Percentiles rank a stretch among this genome's conserved stretches.
Evolutionary conservation across 2,113 vertebrate genomes (phyloP).

Genomic region (Glareola pratincola): DNA sequence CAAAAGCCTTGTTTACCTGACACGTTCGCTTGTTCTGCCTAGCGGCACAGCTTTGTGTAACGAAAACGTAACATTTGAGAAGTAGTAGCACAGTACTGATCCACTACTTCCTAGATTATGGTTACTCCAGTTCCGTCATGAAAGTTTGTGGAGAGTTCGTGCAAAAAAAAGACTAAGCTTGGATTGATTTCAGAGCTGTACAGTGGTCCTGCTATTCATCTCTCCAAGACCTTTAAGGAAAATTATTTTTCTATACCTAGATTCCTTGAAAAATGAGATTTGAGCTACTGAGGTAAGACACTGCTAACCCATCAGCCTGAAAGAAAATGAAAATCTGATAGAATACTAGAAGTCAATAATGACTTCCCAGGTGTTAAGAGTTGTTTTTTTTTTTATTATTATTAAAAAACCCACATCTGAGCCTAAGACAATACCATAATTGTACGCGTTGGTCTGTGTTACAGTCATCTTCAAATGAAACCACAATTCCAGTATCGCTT

Average conservation of each 20-base stretch:
- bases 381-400: background rate
- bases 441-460: background rate
- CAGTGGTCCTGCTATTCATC: constrained; percentile 73
- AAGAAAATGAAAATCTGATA: constrained; percentile 35
- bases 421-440: background rate
- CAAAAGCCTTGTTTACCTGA: background rate
- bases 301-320: background rate
- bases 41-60: background rate
- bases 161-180: constrained; percentile 80
- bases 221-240: constrained; percentile 56
- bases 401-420: background rate
- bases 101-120: background rate
- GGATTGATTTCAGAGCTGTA: constrained; percentile 71
- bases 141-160: constrained; percentile 64
- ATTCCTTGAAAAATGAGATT: background rate
- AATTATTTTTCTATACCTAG: background rate
- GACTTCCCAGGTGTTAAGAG: constrained; percentile 1
- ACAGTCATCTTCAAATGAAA: background rate
- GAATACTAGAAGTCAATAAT: background rate
- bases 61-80: background rate
- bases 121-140: background rate
- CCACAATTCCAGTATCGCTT: background rate
- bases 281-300: background rate
- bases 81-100: background rate
- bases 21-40: fast-evolving